These are phyloP conservation scores for Nemopilema nomurai DNA, from an alignment of 30 jellyfish, hydroid and myxozoan genomes.

Conservation along the genomic window DNA sequence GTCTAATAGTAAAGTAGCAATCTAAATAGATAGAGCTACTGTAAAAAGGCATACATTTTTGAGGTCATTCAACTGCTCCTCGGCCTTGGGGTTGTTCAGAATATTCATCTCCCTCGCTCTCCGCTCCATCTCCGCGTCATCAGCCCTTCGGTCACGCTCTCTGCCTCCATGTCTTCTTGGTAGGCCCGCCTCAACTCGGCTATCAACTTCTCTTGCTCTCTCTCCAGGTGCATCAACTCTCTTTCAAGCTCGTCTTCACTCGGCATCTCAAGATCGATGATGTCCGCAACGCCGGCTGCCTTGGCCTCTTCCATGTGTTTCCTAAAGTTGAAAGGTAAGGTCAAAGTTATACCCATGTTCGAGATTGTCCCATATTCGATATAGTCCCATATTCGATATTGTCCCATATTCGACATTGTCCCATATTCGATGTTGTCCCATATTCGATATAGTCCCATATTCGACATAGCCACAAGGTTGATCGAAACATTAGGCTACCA, in stretches of 20 bases:
- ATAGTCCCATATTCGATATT: too few relatives aligned
- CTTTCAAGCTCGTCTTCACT: slow-evolving; percentile 74
- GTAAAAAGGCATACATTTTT: slow-evolving; percentile 35
- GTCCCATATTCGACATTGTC: too few relatives aligned
- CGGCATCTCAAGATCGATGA: slow-evolving; percentile 63
- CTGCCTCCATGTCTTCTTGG: slow-evolving; percentile 73
- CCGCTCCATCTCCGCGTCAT: slow-evolving; percentile 77
- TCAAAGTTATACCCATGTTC: not conserved
- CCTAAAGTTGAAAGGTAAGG: slow-evolving; percentile 15
- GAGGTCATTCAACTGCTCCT: slow-evolving; percentile 69
- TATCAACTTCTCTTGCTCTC: slow-evolving; percentile 83
- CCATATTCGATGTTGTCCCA: too few relatives aligned
- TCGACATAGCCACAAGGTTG: too few relatives aligned
- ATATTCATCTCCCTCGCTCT: slow-evolving; percentile 63
- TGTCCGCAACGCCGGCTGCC: slow-evolving; percentile 83
- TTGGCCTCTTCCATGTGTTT: slow-evolving; percentile 84
- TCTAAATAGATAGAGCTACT: not conserved
- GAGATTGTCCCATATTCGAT: too few relatives aligned
- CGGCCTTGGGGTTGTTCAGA: slow-evolving; percentile 55
- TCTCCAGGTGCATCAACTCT: slow-evolving; percentile 65
- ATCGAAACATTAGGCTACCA: too few relatives aligned
- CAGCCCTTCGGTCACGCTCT: slow-evolving; percentile 42
- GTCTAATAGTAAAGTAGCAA: too few relatives aligned
- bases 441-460: too few relatives aligned
- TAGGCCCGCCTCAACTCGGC: slow-evolving; percentile 82